A percentile compares a stretch with the other conserved stretches of the same genome.
These are phyloP conservation scores for Drosophila hydei DNA, from an alignment of 1,140 invertebrate species.

Conservation along the genomic window DNA sequence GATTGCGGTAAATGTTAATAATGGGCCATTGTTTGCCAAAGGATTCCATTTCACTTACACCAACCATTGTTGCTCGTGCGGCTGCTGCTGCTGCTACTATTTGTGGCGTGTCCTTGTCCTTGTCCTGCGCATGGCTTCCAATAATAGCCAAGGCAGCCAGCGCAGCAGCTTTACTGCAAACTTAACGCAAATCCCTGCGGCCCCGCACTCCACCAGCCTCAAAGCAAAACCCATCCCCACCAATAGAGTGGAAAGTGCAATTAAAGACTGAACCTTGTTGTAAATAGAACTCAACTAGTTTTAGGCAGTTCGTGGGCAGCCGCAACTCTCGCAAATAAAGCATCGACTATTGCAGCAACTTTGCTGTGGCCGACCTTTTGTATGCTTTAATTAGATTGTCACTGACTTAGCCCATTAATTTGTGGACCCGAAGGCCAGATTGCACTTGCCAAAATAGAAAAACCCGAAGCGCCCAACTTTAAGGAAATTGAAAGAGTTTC, in stretches of 20 bases:
- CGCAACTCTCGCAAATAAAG: constrained; percentile 2
- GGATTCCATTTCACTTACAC: constrained; percentile 45
- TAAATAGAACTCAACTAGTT: constrained; percentile 24
- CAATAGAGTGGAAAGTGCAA: no score
- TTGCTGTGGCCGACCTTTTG: background rate
- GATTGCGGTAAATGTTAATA: constrained; percentile 73
- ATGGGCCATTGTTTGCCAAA: constrained; percentile 55
- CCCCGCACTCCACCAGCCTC: background rate
- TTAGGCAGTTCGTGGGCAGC: background rate
- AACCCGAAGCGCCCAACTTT: no score
- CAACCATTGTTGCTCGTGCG: background rate
- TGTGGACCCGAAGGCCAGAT: background rate
- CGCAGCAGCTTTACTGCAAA: background rate
- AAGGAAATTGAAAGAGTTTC: no score
- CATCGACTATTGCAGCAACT: background rate
- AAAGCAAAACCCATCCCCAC: no score
- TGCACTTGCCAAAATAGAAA: no score
- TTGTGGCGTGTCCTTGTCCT: constrained; percentile 4
- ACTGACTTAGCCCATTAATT: no score
- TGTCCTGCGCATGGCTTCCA: background rate
- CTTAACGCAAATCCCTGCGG: constrained; percentile 5
- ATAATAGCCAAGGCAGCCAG: constrained; percentile 1
- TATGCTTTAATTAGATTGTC: background rate
- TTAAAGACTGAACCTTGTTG: constrained; percentile 4
- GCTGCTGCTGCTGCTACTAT: background rate